Percentiles rank a stretch among this genome's conserved stretches.
Conservation (phyloP, 2,888 invertebrate species). For the Phoenoteleia sp. region DNA sequence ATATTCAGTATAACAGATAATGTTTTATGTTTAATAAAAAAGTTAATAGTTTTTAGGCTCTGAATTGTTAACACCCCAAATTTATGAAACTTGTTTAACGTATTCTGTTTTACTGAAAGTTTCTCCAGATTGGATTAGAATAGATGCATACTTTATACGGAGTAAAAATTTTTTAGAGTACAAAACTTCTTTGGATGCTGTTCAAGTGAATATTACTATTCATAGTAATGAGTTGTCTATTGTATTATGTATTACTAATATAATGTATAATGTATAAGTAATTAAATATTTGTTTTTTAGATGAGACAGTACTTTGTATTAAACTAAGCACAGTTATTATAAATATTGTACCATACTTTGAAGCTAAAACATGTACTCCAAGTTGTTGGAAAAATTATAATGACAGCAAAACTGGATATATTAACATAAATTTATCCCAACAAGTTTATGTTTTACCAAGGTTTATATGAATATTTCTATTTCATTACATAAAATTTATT, state of each 20-base stretch:
- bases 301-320: slow-evolving; percentile 11
- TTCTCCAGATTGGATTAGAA: slow-evolving; percentile 49
- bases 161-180: slow-evolving; percentile 46
- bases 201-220: slow-evolving; percentile 19
- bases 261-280: not conserved
- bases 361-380: slow-evolving; percentile 53
- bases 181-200: slow-evolving; percentile 15
- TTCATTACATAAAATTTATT: too few species aligned
- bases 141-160: slow-evolving; percentile 41
- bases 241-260: too few species aligned
- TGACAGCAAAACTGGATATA: slow-evolving; percentile 45
- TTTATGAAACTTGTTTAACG: slow-evolving; percentile 41
- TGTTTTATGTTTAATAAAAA: not conserved
- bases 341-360: slow-evolving; percentile 38
- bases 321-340: slow-evolving; percentile 32
- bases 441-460: slow-evolving; percentile 55
- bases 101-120: slow-evolving; percentile 37
- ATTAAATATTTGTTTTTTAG: slow-evolving; percentile 16
- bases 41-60: slow-evolving; percentile 42
- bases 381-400: slow-evolving; percentile 52
- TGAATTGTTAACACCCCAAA: slow-evolving; percentile 19
- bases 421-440: slow-evolving; percentile 43
- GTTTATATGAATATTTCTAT: not conserved
- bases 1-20: too few species aligned
- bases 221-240: too few species aligned